Evolutionary conservation across 2,113 vertebrate species (phyloP).

Genomic region (Psilopsiagon aurifrons): DNA sequence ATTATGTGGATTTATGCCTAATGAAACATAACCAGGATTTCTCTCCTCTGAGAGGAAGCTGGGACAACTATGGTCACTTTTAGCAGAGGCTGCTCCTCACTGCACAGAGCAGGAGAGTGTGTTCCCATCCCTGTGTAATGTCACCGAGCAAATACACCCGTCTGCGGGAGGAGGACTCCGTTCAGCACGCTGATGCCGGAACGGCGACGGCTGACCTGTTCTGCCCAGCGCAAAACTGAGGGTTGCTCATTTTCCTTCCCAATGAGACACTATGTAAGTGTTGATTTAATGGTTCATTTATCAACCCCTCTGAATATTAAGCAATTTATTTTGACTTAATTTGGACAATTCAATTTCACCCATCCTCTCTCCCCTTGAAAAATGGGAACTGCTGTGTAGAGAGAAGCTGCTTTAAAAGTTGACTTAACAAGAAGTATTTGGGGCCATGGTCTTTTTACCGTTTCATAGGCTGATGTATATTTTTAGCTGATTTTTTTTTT

Average conservation of each 20-base stretch:
- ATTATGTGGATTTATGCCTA: neutral
- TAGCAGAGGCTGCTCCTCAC: neutral
- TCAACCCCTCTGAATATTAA: slow-evolving; percentile 61
- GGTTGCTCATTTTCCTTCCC: slow-evolving; percentile 41
- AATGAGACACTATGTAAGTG: slow-evolving; percentile 34
- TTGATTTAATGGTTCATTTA: slow-evolving; percentile 64
- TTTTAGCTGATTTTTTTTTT: neutral
- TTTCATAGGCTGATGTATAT: neutral
- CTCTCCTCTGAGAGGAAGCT: neutral
- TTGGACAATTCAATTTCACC: slow-evolving; percentile 44
- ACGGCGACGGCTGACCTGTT: neutral
- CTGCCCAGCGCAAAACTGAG: neutral
- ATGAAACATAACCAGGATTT: neutral
- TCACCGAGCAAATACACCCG: neutral
- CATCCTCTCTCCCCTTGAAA: slow-evolving; percentile 33
- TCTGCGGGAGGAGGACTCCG: neutral
- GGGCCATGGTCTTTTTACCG: neutral
- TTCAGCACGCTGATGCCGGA: neutral
- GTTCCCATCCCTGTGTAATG: neutral
- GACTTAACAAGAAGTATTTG: neutral
- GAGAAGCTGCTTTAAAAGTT: slow-evolving; percentile 22
- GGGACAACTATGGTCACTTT: neutral
- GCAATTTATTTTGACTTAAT: slow-evolving; percentile 59
- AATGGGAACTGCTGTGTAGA: neutral
- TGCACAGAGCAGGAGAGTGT: neutral